A percentile compares a stretch with the other conserved stretches of the same genome.
Evolutionary conservation across 2,797 vertebrate species (phyloP).

Genomic region (Mycteria americana): DNA sequence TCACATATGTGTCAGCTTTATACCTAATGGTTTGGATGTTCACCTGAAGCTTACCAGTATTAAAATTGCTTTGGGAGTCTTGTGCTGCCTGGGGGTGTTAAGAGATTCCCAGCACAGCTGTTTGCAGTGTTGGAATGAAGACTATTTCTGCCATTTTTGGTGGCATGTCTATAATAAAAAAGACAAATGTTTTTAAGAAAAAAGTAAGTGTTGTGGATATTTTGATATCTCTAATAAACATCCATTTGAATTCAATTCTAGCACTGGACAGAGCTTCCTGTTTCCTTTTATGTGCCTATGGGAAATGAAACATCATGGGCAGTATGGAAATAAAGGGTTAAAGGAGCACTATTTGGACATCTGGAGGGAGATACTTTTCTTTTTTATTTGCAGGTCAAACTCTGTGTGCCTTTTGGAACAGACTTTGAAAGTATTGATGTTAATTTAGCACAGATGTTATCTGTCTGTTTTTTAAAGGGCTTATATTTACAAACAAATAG

Average conservation of each 20-base stretch:
- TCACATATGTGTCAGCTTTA: not conserved
- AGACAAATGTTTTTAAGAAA: not conserved
- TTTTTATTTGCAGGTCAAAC: not conserved
- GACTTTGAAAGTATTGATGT: not conserved
- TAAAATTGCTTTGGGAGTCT: constrained; percentile 14
- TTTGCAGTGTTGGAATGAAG: not conserved
- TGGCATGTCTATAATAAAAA: not conserved
- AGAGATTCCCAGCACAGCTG: not conserved
- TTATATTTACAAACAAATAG: not conserved
- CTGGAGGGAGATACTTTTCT: not conserved
- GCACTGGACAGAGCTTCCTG: not conserved
- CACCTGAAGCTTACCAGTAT: not conserved
- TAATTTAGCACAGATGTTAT: not conserved
- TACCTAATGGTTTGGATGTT: not conserved
- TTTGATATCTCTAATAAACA: not conserved
- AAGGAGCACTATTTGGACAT: not conserved
- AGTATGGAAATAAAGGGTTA: not conserved
- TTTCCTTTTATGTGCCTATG: not conserved
- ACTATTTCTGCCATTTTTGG: not conserved
- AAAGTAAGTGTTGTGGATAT: not conserved
- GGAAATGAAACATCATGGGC: not conserved
- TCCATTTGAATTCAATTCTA: not conserved
- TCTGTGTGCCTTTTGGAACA: not conserved
- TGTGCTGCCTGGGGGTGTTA: not conserved
- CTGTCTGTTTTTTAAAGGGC: not conserved